phyloP scores from a whole-genome alignment of 2,888 invertebrate genomes.

The Pollenia labialis region DNA sequence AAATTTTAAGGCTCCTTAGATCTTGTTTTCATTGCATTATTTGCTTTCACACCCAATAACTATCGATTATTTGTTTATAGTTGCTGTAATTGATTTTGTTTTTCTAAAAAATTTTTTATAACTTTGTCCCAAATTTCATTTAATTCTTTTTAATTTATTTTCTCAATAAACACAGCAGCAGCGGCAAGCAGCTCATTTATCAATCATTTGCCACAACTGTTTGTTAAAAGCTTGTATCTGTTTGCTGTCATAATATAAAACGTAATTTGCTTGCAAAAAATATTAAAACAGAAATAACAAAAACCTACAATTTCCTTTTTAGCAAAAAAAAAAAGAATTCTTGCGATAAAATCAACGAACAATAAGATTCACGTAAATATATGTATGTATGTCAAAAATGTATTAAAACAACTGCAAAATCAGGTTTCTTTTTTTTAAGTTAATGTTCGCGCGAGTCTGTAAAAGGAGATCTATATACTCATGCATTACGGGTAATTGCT shows the following conservation, averaged over 20 bases:
- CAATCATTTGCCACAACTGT: conserved; percentile 49
- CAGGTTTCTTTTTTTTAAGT: conserved; percentile 32
- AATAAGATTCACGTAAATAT: conserved; percentile 38
- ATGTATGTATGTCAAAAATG: conserved; percentile 48
- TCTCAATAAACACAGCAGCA: conserved; percentile 28
- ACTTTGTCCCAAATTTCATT: conserved; percentile 20
- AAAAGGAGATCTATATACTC: conserved; percentile 36
- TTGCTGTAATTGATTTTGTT: conserved; percentile 12
- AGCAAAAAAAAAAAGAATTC: conserved; percentile 12
- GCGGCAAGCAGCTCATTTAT: conserved; percentile 41
- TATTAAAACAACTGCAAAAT: conserved; percentile 26
- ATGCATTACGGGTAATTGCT: conserved; percentile 35
- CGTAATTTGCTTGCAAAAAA: conserved; percentile 37
- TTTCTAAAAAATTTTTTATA: neutral
- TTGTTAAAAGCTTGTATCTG: conserved; percentile 25
- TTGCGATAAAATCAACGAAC: conserved; percentile 22
- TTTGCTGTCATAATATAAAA: conserved; percentile 53
- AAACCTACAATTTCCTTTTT: conserved; percentile 57
- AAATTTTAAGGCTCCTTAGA: neutral
- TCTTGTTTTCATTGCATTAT: neutral
- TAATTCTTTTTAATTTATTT: conserved; percentile 29
- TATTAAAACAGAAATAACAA: conserved; percentile 18
- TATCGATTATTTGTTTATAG: neutral
- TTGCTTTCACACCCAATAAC: neutral
- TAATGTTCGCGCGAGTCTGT: conserved; percentile 32